Conservation (phyloP, 2,888 invertebrate genomes). For the Drosophila melanosoma region DNA sequence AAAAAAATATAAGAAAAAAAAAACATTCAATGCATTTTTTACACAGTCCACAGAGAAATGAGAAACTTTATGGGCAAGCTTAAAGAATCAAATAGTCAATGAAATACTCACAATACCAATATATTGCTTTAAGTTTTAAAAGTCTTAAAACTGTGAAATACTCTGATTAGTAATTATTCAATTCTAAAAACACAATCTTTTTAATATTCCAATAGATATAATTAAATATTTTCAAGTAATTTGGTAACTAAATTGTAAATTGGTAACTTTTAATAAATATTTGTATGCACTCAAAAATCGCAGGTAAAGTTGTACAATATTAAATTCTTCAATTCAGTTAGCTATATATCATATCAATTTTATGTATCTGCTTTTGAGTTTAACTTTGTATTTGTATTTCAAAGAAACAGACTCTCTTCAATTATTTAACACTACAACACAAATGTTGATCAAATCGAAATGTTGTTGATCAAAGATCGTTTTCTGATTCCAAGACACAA, state of each 20-base stretch:
- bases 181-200: neutral
- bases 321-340: neutral
- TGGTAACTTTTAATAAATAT: neutral
- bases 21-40: constrained; percentile 28
- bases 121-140: neutral
- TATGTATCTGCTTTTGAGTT: neutral
- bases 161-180: neutral
- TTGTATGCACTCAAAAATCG: neutral
- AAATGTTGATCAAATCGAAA: neutral
- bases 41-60: constrained; percentile 20
- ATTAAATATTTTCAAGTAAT: neutral
- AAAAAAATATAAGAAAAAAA: neutral
- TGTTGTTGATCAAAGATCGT: neutral
- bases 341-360: neutral
- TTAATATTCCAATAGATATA: neutral
- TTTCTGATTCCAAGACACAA: neutral
- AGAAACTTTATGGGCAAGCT: constrained; percentile 8
- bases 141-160: neutral
- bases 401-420: fast-evolving
- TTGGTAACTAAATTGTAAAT: too few relatives aligned
- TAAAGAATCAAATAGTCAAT: constrained; percentile 26
- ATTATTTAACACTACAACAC: neutral
- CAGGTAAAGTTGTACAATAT: neutral
- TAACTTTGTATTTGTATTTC: neutral
- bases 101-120: neutral